These are phyloP conservation scores for Anisognathus igniventris DNA, from an alignment of 2,797 vertebrate species.

Conservation along the genomic window DNA sequence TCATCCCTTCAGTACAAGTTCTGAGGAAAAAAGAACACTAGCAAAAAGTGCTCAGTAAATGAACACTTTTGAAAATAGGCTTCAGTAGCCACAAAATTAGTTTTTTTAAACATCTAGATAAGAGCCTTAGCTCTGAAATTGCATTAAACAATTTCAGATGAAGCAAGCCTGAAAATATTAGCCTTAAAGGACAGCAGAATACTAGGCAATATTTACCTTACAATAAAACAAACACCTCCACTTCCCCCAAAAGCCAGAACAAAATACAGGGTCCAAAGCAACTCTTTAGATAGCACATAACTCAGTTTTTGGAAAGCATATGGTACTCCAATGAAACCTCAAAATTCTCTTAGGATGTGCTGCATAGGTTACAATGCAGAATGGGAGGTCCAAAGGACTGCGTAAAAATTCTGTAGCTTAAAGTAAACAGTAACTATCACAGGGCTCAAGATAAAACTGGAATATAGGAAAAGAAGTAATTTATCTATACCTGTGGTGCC, in stretches of 20 bases:
- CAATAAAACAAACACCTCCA: not conserved
- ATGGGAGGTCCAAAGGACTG: not conserved
- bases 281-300: not conserved
- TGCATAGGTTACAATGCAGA: not conserved
- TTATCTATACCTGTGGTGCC: not conserved
- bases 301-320: not conserved
- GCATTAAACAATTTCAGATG: not conserved
- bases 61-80: not conserved
- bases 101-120: not conserved
- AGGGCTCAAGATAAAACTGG: not conserved
- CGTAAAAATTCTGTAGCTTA: not conserved
- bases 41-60: not conserved
- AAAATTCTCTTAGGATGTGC: not conserved
- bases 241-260: not conserved
- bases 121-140: not conserved
- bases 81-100: not conserved
- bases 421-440: not conserved
- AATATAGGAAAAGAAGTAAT: not conserved
- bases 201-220: not conserved
- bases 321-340: not conserved
- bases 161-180: not conserved
- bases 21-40: not conserved
- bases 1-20: not conserved
- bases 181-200: not conserved
- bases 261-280: not conserved